These are phyloP conservation scores for Erythrolamprus reginae DNA, from an alignment of 2,113 vertebrate genomes.

Conservation along the genomic window DNA sequence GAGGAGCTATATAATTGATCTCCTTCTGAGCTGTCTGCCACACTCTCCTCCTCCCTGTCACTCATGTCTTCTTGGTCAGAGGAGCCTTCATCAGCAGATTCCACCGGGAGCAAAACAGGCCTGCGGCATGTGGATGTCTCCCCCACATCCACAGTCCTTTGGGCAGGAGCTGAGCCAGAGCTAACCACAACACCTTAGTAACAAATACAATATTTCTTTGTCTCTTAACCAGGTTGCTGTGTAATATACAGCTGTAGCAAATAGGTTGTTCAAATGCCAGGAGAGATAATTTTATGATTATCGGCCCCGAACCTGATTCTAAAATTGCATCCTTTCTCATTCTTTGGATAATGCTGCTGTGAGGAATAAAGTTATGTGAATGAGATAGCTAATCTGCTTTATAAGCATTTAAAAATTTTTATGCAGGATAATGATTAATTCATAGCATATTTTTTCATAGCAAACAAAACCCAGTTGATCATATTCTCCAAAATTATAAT, in stretches of 20 bases:
- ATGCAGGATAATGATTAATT: neutral
- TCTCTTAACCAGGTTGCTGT: neutral
- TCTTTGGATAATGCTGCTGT: neutral
- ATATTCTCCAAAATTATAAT: slow-evolving; percentile 7
- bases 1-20: no score
- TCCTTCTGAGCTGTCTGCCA: no score
- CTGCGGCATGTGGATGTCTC: no score
- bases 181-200: neutral
- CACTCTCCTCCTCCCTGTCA: no score
- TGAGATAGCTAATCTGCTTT: neutral
- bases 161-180: no score
- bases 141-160: no score
- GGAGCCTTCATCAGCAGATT: no score
- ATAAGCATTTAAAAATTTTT: neutral
- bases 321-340: neutral
- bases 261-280: neutral
- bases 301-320: neutral
- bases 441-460: neutral
- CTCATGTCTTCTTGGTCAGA: no score
- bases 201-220: neutral
- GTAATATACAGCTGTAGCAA: neutral
- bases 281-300: neutral
- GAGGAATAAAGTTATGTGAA: slow-evolving; percentile 1
- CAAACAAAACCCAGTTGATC: neutral
- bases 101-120: no score